Base-by-base conservation (phyloP, 2,888 invertebrate genomes). In the Heliconius cydno region DNA sequence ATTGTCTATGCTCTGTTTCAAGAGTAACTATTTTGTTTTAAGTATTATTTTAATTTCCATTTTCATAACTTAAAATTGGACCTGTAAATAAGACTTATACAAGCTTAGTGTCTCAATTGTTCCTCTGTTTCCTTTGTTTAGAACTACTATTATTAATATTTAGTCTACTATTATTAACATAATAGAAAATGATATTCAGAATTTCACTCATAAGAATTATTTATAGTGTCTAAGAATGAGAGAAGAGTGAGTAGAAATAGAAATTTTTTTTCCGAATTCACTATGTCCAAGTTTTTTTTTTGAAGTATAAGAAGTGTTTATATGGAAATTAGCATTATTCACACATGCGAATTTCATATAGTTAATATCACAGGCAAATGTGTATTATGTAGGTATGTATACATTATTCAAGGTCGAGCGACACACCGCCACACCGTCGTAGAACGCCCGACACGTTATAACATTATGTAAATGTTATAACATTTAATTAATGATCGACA, bases 401-500 rank as follows among this genome's bases (percentile, higher is more conserved):
- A 60, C 22, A 28, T 34, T 22, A 34, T 60, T 66, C 75, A 75
- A 75, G 75, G 75, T 75, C 13, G 28, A 13, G n/a, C 60, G 34
- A 38, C n/a, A 57, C n/a, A 28, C 65, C 30, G 30, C 7, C n/a
- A 25, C 41, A 41, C 60, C 60, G 30, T 30, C 52, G 19, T 57
- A 72, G n/a, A 65, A 41, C 25, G 41, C 46, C 38, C 65, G 28
- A 66, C 41, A 75, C 9, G 9, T 12, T 41, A 41, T 41, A 41
- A n/a, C 34, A 75, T 75, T 65, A 75, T 73, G 57, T 57, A 72
- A 72, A 72, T 25, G 12, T 41, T 75, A 41, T 46, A 75, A n/a
- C 65, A 65, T 75, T 75, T 65, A 65, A 75, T 75, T 41, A 28
- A 38, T n/a, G 22, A 66, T 65, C 38, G 41, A 46, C 28, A 65